phyloP scores from a whole-genome alignment of 2,797 vertebrate species.

The Pristis pectinata region DNA sequence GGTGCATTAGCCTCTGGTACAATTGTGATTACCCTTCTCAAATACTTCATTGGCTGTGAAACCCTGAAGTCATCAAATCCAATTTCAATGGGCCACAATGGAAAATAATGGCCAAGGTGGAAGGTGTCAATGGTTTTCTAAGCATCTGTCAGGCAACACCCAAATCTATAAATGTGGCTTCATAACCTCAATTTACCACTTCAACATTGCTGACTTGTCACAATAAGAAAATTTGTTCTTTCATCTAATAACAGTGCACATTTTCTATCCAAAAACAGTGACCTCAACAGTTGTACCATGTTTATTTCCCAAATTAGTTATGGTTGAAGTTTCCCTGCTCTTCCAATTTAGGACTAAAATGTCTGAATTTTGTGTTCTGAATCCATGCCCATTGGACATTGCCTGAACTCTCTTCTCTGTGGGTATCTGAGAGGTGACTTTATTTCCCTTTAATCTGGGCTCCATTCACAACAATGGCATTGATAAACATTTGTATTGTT shows the following conservation, averaged over 20 bases:
- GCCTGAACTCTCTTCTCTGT: background rate
- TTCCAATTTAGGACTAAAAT: background rate
- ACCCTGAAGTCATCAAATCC: background rate
- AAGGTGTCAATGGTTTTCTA: too few relatives aligned
- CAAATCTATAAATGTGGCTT: too few relatives aligned
- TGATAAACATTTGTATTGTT: background rate
- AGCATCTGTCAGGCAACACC: too few relatives aligned
- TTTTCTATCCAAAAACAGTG: background rate
- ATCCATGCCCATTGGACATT: background rate
- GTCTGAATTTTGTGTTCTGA: background rate
- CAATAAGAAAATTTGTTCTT: background rate
- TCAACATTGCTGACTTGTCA: too few relatives aligned
- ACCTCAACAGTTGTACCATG: background rate
- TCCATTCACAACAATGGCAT: background rate
- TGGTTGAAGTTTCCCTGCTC: background rate
- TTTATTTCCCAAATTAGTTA: constrained; percentile 8
- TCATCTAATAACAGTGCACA: background rate
- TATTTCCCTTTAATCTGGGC: background rate
- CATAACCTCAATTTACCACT: too few relatives aligned
- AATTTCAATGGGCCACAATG: too few relatives aligned
- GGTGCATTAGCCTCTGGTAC: background rate
- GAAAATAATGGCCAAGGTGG: too few relatives aligned
- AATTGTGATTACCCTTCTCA: background rate
- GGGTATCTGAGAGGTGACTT: background rate
- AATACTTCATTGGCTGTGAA: background rate